These are phyloP conservation scores for Pristionchus entomophagus DNA, from an alignment of 2,888 invertebrate genomes.

Conservation along the genomic window DNA sequence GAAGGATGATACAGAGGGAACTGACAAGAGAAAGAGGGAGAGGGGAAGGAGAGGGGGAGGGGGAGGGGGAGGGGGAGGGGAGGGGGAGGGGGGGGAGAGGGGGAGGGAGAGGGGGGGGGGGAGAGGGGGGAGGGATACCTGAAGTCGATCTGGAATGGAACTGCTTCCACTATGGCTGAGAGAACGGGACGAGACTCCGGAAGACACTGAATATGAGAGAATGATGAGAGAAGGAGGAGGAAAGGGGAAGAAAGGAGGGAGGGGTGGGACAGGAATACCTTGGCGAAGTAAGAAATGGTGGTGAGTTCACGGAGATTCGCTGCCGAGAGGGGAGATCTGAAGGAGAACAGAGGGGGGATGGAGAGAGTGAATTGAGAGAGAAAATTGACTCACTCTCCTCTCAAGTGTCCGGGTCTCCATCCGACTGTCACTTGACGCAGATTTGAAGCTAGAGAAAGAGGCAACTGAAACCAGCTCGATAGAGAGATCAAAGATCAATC, in stretches of 20 bases:
- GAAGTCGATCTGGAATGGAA: conserved; percentile 13
- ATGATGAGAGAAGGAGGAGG: not conserved
- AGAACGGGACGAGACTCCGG: conserved; percentile 38
- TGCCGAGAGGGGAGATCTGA: conserved; percentile 11
- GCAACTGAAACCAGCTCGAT: too few relatives aligned
- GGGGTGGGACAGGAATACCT: not conserved
- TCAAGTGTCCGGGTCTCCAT: not conserved
- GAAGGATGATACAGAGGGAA: conserved; percentile 2
- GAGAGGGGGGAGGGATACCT: not conserved
- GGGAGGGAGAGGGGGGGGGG: not conserved
- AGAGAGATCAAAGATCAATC: too few relatives aligned
- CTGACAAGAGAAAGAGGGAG: not conserved
- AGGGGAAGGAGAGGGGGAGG: not conserved
- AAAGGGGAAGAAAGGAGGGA: not conserved
- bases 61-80: not conserved
- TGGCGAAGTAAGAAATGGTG: conserved; percentile 28
- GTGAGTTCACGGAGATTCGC: conserved; percentile 31
- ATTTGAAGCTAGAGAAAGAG: conserved; percentile 14
- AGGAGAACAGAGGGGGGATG: not conserved
- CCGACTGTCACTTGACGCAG: not conserved
- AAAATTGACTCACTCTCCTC: conserved; percentile 5
- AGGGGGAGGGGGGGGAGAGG: not conserved
- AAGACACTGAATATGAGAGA: conserved; percentile 32
- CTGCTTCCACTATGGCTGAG: conserved; percentile 13
- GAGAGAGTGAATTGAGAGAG: not conserved